Percentiles rank a stretch among this genome's conserved stretches.
These are phyloP conservation scores for Bactericera cockerelli DNA, from an alignment of 1,140 invertebrate genomes.

Conservation along the genomic window DNA sequence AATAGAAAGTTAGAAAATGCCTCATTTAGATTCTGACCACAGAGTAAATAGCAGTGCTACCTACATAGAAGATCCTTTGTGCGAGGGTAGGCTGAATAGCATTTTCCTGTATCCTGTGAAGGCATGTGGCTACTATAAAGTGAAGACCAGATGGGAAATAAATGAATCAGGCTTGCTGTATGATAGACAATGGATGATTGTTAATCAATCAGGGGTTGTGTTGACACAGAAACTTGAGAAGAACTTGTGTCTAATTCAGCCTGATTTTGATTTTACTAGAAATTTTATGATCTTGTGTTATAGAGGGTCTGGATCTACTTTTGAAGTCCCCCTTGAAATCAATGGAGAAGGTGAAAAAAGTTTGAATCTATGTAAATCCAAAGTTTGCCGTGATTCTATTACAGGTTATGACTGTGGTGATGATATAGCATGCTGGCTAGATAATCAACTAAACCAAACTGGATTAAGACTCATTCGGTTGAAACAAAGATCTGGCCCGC, in stretches of 20 bases:
- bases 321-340: neutral
- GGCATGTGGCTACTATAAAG: conserved; percentile 67
- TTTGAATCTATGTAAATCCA: conserved; percentile 41
- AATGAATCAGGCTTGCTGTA: conserved; percentile 57
- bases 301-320: conserved; percentile 35
- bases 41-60: no score
- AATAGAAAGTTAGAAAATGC: no score
- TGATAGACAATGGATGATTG: conserved; percentile 86
- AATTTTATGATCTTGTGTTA: conserved; percentile 46
- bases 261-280: conserved; percentile 45
- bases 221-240: conserved; percentile 77
- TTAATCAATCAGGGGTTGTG: conserved; percentile 56
- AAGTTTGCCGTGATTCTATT: conserved; percentile 72
- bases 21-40: no score
- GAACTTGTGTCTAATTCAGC: conserved; percentile 63
- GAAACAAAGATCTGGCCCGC: conserved; percentile 25
- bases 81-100: no score
- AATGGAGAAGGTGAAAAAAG: neutral
- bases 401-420: conserved; percentile 69
- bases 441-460: conserved; percentile 40
- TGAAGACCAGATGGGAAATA: conserved; percentile 29
- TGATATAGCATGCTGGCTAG: conserved; percentile 59
- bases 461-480: conserved; percentile 55
- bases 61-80: no score
- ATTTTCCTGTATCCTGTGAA: conserved; percentile 87